Evolutionary conservation across 1,140 invertebrate species (phyloP), one percentile per base, ranked within the genome.

Genomic region (Psilanteris sp.): DNA sequence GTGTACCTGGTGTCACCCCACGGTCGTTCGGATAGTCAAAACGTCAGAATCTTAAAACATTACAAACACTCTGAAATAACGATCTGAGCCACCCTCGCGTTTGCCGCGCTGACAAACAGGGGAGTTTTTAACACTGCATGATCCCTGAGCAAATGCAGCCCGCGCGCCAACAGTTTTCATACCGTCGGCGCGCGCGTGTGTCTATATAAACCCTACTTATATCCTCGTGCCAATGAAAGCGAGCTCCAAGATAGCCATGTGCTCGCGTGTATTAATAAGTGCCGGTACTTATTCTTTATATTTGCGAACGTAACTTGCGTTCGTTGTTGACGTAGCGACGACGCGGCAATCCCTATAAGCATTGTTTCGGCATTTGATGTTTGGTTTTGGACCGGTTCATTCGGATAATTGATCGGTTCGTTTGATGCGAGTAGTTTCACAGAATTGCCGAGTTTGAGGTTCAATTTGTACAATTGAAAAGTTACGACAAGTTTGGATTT

Each of bases 41-140:
- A 84, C 77, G 84, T 84, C 84, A 84, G 80, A 85, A 84, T 84
- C 79, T 83, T 83, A 83, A 85, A 83, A 83, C 70, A 82, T 79
- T 74, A 80, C 83, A 84, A 85, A 84, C 83, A 83, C 80, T 81
- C 78, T 75, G 77, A 81, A 83, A 82, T 84, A 85, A 84, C 84
- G 81, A 83, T 83, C 80, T 77, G 70, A 81, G 78, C 76, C 70
- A 81, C 79, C 78, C 80, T 78, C 71, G 72, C 64, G 54, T 80
- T 82, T 80, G 64, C 71, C 64, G 77, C 55, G 57, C 77, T 76
- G 74, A 77, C 78, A 84, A 85, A 83, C 82, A 82, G 77, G 83
- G 83, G 82, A 80, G 78, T 82, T 83, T 85, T 85, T 84, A 84
- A 82, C 79, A 79, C 83, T 82, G 81, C 61, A 82, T 83, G 83